Evolutionary conservation across 2,113 vertebrate genomes (phyloP).

Genomic region (Astur gentilis): DNA sequence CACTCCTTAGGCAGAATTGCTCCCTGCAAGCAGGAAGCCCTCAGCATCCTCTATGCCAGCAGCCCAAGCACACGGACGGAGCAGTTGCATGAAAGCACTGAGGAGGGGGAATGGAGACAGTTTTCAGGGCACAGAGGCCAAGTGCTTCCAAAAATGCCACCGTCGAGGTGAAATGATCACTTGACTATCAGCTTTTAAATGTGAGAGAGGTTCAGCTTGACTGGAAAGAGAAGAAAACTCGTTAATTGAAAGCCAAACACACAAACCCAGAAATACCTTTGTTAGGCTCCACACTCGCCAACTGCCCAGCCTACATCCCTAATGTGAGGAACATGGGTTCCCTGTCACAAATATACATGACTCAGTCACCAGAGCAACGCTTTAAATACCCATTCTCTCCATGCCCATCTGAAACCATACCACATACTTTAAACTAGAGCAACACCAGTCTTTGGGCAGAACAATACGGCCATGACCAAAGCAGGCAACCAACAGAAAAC

Average conservation of each 20-base stretch:
- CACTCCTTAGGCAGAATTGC: not conserved
- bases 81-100: not conserved
- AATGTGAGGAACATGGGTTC: accelerated
- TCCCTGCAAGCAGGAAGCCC: not conserved
- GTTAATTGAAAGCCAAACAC: not conserved
- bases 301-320: not conserved
- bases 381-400: not conserved
- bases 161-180: not conserved
- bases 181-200: not conserved
- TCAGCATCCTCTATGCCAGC: not conserved
- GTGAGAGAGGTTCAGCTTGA: not conserved
- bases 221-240: not conserved
- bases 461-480: not conserved
- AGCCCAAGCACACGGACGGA: not conserved
- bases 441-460: not conserved
- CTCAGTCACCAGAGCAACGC: not conserved
- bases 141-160: not conserved
- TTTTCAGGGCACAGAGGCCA: not conserved
- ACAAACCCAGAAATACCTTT: not conserved
- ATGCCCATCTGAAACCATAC: not conserved
- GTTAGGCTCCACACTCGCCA: not conserved
- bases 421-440: not conserved
- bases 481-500: not conserved
- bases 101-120: not conserved
- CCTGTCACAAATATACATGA: not conserved